phyloP scores from a whole-genome alignment of 2,113 vertebrate species.

The Mixornis gularis region DNA sequence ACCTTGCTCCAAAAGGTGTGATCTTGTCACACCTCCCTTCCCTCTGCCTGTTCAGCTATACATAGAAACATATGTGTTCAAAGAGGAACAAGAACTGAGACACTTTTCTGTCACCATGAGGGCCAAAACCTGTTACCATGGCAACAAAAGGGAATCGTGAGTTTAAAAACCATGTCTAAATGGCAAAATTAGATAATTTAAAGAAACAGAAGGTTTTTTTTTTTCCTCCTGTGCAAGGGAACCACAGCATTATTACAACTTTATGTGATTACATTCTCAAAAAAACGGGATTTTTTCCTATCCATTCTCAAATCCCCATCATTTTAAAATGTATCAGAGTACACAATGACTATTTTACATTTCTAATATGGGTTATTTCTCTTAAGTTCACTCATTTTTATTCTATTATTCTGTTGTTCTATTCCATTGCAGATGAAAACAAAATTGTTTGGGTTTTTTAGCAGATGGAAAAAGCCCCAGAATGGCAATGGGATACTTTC shows the following conservation, averaged over 20 bases:
- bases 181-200: slow-evolving; percentile 71
- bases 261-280: not conserved
- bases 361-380: not conserved
- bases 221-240: not conserved
- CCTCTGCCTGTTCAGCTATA: slow-evolving; percentile 38
- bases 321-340: not conserved
- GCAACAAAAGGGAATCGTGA: slow-evolving; percentile 66
- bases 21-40: slow-evolving; percentile 46
- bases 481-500: not conserved
- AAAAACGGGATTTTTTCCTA: not conserved
- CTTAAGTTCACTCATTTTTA: not conserved
- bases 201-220: slow-evolving; percentile 59
- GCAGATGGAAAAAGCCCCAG: not conserved
- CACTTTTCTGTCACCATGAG: slow-evolving; percentile 69
- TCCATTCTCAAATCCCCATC: not conserved
- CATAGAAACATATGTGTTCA: slow-evolving; percentile 61
- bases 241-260: not conserved
- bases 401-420: not conserved
- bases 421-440: not conserved
- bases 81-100: slow-evolving; percentile 66
- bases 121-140: slow-evolving; percentile 72
- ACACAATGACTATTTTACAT: not conserved
- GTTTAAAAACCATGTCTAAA: slow-evolving; percentile 73
- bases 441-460: not conserved
- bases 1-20: slow-evolving; percentile 50